Evolutionary conservation across 1,140 invertebrate species (phyloP), one percentile per base, ranked within the genome.

Genomic region (Dreissena rostriformis): DNA sequence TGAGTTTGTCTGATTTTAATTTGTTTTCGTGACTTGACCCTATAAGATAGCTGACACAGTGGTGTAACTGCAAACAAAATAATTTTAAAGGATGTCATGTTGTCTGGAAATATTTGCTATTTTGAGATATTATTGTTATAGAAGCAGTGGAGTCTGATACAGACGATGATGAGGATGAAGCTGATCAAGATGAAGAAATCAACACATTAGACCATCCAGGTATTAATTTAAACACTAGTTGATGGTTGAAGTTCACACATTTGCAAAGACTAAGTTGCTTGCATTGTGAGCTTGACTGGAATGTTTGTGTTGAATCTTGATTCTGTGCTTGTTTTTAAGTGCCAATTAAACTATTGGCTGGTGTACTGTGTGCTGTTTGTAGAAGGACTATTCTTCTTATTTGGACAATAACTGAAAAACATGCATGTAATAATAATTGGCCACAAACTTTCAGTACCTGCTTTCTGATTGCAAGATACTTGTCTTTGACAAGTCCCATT

Each of bases 41-140:
- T 39, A 39, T 39, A 39, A 39, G 39, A 39, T 39, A 39, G 39
- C 39, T 39, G 39, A 39, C 39, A 39, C 39, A 39, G 39, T 39
- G 39, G 39, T 39, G 72, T 75, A 55, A 75, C 72, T 55, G 72
- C 49, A 75, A 75, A 53, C 57, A 52, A 75, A 55, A 75, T 75
- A 55, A 75, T 75, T 75, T 75, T 57, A n/a, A 68, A 28, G 67
- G 67, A 75, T 55, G 53, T 51, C 24, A 24, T 53, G 57, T 51
- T 75, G 72, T 53, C 72, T 75, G 49, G 72, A 26, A 53, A 75
- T 75, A 75, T 53, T 53, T 55, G 72, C 72, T 75, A 75, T 57
- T 75, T 75, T 39, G 51, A 75, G 55, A 75, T 53, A 75, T 75
- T 75, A 75, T 57, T 75, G 72, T 75, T 75, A 53, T 75, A 75